Base-by-base conservation (phyloP, 1,140 invertebrate species). In the Tetramorium parvispinum region DNA sequence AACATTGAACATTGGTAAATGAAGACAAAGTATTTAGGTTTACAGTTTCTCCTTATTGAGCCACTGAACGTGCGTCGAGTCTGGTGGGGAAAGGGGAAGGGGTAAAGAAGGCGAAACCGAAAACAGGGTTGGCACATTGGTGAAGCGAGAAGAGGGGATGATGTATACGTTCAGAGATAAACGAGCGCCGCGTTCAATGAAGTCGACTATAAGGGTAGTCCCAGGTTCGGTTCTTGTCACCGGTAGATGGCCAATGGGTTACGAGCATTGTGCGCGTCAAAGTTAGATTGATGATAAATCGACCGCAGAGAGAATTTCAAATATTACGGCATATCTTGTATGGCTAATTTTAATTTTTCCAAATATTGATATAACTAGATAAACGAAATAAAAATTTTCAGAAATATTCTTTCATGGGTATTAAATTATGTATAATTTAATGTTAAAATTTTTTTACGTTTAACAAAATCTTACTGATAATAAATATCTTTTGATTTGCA, bases 131-230 rank as follows among this genome's bases (percentile, higher is more conserved):
- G 87, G 86, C 86, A 91, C 83, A 81, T 85, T 65, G 49, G 68
- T 59, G 79, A 85, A 75, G 37, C 53, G 46, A 59, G 78, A 59
- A 79, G 88, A 81, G 89, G 91, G 91, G 90, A 92, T 91, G 92
- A 93, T 91, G 85, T 85, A 90, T 87, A 91, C 75, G 89, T 88
- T 91, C 75, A 73, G 82, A 92, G 88, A 93, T 91, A 93, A 93
- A 93, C 75, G 93, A 89, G 85, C 85, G 81, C 83, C 70, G 77
- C 81, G 91, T 90, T 93, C 92, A 93, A 93, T 91, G 91, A 93
- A 93, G 92, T 92, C 89, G 92, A 90, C 91, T 92, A 87, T 87
- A 89, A 91, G 91, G 92, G 91, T 90, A 89, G 78, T 88, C 65
- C 79, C 87, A 89, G 89, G 86, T 90, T 86, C 73, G 79, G 21